Percentiles rank a stretch among this genome's conserved stretches.
phyloP scores from a whole-genome alignment of 2,113 vertebrate species.

The Paedocypris sp. region DNA sequence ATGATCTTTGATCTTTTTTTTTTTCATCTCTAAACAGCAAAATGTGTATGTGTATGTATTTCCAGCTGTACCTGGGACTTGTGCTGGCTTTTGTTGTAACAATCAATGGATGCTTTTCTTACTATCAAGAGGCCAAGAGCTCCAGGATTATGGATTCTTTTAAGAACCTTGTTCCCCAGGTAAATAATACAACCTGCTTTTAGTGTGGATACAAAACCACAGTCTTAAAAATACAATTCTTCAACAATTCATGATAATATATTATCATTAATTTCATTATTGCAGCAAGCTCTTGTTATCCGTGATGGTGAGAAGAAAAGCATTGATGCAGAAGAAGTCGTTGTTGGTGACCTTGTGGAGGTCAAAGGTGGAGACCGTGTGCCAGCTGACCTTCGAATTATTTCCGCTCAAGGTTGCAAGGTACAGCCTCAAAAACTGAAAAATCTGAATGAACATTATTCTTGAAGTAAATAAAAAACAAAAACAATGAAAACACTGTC shows the following conservation, averaged over 20 bases:
- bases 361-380: slow-evolving; percentile 91
- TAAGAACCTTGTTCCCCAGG: slow-evolving; percentile 96
- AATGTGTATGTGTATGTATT: too few species aligned
- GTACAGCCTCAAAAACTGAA: slow-evolving; percentile 53
- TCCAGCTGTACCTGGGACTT: slow-evolving; percentile 83
- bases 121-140: slow-evolving; percentile 98
- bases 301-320: slow-evolving; percentile 83
- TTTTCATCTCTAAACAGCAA: not conserved
- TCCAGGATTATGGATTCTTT: slow-evolving; percentile 99
- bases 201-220: too few species aligned
- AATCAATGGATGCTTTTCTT: slow-evolving; percentile 91
- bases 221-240: too few species aligned
- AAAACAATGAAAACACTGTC: not conserved
- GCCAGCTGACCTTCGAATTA: slow-evolving; percentile 81
- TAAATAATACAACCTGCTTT: slow-evolving; percentile 35
- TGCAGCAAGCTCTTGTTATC: slow-evolving; percentile 87
- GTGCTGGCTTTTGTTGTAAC: slow-evolving; percentile 88
- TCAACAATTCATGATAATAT: not conserved
- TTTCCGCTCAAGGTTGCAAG: slow-evolving; percentile 89
- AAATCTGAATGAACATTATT: too few species aligned
- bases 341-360: slow-evolving; percentile 85
- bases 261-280: too few species aligned
- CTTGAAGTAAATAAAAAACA: too few species aligned
- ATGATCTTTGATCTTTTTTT: too few species aligned
- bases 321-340: slow-evolving; percentile 85